Evolutionary conservation across 1,140 invertebrate genomes (phyloP), one percentile per base, ranked within the genome.

Genomic region (Drosophila hydei): DNA sequence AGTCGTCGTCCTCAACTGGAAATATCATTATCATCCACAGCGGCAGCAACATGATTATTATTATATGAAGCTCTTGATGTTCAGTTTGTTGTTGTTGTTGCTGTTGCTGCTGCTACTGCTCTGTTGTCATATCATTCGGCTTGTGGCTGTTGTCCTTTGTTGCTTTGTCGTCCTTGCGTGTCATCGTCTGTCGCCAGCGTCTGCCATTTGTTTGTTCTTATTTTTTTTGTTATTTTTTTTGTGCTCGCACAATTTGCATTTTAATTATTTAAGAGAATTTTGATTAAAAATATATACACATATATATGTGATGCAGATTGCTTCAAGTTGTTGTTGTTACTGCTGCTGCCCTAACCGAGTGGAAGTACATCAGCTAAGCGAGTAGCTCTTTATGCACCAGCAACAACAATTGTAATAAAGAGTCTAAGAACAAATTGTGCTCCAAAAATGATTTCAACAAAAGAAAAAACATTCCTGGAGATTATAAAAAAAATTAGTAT

Each of bases 241-340:
- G 74, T 80, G 75, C 75, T 75, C 85, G 64, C 87, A 81, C 87
- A 89, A 89, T 89, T 89, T 89, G 80, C 85, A 89, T 89, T 89
- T 89, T 89, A 89, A 89, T 89, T 89, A 89, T 89, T 89, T 89
- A 89, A 89, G 85, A 89, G 80, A 89, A 89, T 89, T 89, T 89
- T 89, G 85, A 89, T 89, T 89, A 89, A 89, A 89, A 89, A 85
- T 79, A 85, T 73, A 74, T 54, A 62, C 45, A 43, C 42, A 64
- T 58, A 33, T 59, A 47, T 52, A 23, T 40, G 25, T 27, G 16
- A 14, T 27, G 25, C 62, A n/a, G 14, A 45, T 67, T 59, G 36
- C 43, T 52, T 25, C 43, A 36, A 64, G n/a, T 56, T 58, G 12
- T 64, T 47, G 5, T 52, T 64, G 14, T 23, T 56, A 38, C 23